phyloP scores from a whole-genome alignment of 2,888 invertebrate genomes.

The Dryococelus australis region DNA sequence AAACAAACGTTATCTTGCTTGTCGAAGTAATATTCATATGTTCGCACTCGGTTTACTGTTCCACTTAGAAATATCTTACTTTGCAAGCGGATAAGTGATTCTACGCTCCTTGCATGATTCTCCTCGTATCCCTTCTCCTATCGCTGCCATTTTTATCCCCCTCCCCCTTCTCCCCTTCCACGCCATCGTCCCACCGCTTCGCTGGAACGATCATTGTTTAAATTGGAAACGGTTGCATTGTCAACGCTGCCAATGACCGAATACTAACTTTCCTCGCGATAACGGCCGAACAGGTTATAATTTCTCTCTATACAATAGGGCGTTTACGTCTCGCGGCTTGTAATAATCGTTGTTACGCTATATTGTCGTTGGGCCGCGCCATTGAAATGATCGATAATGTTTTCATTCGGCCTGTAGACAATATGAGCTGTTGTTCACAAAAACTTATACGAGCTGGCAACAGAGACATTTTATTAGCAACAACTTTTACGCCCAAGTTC shows the following conservation, averaged over 20 bases:
- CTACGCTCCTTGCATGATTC: neutral
- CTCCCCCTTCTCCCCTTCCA: neutral
- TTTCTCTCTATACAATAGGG: neutral
- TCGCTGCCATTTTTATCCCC: neutral
- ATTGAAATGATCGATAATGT: neutral
- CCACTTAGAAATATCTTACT: neutral
- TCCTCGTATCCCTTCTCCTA: neutral
- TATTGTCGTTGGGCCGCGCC: neutral
- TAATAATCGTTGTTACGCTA: neutral
- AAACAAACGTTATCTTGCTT: neutral
- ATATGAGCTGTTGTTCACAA: neutral
- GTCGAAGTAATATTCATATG: neutral
- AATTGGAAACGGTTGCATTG: constrained; percentile 3
- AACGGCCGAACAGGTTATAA: neutral
- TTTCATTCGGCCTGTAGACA: neutral
- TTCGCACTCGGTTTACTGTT: neutral
- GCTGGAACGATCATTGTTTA: neutral
- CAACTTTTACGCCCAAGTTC: neutral
- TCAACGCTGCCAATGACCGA: neutral
- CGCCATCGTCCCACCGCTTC: neutral
- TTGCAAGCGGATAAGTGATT: neutral
- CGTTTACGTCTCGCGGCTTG: constrained; percentile 3
- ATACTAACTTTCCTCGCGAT: constrained; percentile 12
- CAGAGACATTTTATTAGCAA: neutral
- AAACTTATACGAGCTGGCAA: neutral